A percentile compares a stretch with the other conserved stretches of the same genome.
These are phyloP conservation scores for Hermaeophaga mercurialis DNA, from an alignment of 2,888 invertebrate genomes.

Conservation along the genomic window DNA sequence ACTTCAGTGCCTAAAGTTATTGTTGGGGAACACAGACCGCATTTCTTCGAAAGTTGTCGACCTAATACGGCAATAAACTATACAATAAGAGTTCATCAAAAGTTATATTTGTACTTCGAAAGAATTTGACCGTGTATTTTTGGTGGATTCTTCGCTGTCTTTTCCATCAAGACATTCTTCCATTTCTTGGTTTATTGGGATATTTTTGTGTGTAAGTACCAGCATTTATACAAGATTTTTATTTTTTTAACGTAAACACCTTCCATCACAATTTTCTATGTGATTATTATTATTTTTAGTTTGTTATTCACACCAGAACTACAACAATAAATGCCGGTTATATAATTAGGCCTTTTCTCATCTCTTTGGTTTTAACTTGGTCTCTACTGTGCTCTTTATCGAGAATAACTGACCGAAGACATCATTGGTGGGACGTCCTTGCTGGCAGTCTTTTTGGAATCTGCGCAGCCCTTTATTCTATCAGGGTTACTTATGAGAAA, in stretches of 20 bases:
- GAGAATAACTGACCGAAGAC: conserved; percentile 73
- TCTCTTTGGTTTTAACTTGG: conserved; percentile 67
- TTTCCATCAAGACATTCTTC: conserved; percentile 82
- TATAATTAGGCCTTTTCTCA: conserved; percentile 67
- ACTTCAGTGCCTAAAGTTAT: conserved; percentile 70
- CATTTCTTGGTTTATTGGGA: conserved; percentile 68
- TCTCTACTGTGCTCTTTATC: conserved; percentile 69
- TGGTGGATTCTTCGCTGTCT: conserved; percentile 70
- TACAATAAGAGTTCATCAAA: conserved; percentile 64
- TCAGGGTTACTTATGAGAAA: conserved; percentile 2
- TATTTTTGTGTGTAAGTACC: conserved; percentile 66
- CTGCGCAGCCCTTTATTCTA: neutral
- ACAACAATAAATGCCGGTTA: conserved; percentile 55
- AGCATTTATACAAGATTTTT: no score
- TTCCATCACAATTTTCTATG: neutral
- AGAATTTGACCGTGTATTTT: conserved; percentile 60
- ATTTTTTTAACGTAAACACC: no score
- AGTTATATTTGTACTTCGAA: conserved; percentile 70
- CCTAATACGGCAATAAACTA: conserved; percentile 71
- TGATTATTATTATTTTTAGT: conserved; percentile 59
- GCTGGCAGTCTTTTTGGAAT: conserved; percentile 59
- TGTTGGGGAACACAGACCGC: conserved; percentile 67
- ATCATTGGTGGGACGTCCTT: conserved; percentile 82
- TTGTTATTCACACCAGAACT: conserved; percentile 67
- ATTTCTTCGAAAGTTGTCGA: conserved; percentile 74